Evolutionary conservation across 2,888 invertebrate species (phyloP).

Genomic region (Archaeoteleia sp.): DNA sequence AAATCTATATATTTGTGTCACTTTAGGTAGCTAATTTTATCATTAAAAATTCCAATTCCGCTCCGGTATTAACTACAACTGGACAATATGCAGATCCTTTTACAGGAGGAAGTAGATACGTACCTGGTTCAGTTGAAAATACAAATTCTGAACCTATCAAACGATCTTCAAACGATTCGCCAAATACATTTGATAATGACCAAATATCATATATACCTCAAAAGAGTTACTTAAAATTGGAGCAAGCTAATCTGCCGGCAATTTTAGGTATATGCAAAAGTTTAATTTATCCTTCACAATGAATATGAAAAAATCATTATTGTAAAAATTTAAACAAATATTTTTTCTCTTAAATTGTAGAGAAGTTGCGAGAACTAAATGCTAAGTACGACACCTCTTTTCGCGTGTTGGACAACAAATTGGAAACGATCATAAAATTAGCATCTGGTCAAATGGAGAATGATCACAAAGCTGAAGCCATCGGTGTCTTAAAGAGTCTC

Average conservation of each 20-base stretch:
- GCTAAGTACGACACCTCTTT: slow-evolving; percentile 77
- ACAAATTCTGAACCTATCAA: too few species aligned
- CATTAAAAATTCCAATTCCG: slow-evolving; percentile 81
- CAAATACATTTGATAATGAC: too few species aligned
- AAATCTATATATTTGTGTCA: slow-evolving; percentile 3
- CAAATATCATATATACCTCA: slow-evolving; percentile 76
- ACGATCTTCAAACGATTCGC: slow-evolving; percentile 43
- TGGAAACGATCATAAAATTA: slow-evolving; percentile 81
- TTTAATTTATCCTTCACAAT: too few species aligned
- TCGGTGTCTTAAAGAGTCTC: slow-evolving; percentile 58
- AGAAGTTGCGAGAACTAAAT: slow-evolving; percentile 80
- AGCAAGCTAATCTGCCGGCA: slow-evolving; percentile 84
- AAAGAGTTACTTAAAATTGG: slow-evolving; percentile 81
- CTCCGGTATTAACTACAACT: slow-evolving; percentile 58
- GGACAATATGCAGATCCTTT: slow-evolving; percentile 79
- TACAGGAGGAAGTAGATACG: slow-evolving; percentile 83
- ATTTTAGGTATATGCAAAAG: slow-evolving; percentile 80
- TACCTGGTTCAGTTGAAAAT: slow-evolving; percentile 77
- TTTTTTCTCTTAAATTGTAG: slow-evolving; percentile 57
- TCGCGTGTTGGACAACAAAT: slow-evolving; percentile 77
- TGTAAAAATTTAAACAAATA: slow-evolving; percentile 4
- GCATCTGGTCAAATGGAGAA: slow-evolving; percentile 68
- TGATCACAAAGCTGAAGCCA: slow-evolving; percentile 48
- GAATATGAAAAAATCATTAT: slow-evolving; percentile 7
- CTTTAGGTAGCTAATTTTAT: slow-evolving; percentile 92